These are phyloP conservation scores for Bellardia pandia DNA, from an alignment of 2,888 invertebrate genomes.

Conservation along the genomic window DNA sequence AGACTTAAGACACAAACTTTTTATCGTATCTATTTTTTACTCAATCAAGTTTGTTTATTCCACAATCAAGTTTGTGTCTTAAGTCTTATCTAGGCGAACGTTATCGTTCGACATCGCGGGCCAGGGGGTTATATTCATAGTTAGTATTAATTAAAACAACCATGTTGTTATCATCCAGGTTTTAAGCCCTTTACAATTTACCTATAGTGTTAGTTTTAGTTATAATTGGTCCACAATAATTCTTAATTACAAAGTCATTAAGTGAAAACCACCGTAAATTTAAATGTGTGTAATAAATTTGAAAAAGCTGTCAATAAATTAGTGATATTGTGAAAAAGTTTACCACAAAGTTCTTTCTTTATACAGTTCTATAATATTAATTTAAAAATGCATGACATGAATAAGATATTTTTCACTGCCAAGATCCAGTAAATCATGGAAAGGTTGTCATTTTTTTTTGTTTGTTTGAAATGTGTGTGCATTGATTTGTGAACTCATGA, in stretches of 20 bases:
- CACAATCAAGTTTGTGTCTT: too few relatives aligned
- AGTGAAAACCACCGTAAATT: slow-evolving; percentile 26
- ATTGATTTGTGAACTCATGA: slow-evolving; percentile 75
- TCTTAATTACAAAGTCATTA: slow-evolving; percentile 31
- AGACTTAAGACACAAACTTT: too few relatives aligned
- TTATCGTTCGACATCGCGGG: too few relatives aligned
- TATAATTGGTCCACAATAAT: slow-evolving; percentile 17
- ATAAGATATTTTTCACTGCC: slow-evolving; percentile 73
- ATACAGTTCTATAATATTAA: not conserved
- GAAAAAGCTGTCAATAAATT: slow-evolving; percentile 62
- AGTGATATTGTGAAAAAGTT: not conserved
- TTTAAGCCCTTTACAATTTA: not conserved
- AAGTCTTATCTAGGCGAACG: too few relatives aligned
- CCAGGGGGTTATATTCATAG: too few relatives aligned
- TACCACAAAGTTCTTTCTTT: not conserved
- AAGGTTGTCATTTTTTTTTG: slow-evolving; percentile 30
- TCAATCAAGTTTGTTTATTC: too few relatives aligned
- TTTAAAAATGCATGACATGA: slow-evolving; percentile 74
- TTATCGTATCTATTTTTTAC: too few relatives aligned
- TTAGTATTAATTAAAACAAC: not conserved
- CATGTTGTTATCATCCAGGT: not conserved
- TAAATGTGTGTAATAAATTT: slow-evolving; percentile 48
- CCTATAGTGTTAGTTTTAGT: not conserved
- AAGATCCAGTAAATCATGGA: slow-evolving; percentile 58
- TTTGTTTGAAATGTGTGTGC: slow-evolving; percentile 43